Conservation (phyloP, 1,140 invertebrate species). For the Steinernema khuongi region DNA sequence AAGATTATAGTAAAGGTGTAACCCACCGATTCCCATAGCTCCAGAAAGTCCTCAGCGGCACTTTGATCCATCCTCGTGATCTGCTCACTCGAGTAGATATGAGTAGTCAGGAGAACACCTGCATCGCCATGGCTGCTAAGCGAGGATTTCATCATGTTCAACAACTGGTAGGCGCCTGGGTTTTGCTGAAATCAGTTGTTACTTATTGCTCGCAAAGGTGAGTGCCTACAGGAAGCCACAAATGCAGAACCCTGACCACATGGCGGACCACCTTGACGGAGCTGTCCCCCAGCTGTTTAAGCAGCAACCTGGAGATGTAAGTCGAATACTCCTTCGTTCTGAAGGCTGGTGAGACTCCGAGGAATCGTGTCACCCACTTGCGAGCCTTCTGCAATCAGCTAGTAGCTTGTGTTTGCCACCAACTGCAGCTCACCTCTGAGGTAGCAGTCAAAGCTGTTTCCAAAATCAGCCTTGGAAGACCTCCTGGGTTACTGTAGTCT, state of each 20-base stretch:
- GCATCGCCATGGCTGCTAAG: conserved; percentile 33
- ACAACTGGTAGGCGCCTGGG: conserved; percentile 1
- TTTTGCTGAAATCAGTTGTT: conserved; percentile 22
- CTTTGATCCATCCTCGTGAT: conserved; percentile 10
- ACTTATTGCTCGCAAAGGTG: not conserved
- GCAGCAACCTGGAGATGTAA: conserved; percentile 25
- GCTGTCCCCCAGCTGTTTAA: conserved; percentile 31
- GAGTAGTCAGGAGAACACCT: conserved; percentile 27
- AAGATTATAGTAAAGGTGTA: not conserved
- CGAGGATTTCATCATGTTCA: conserved; percentile 20
- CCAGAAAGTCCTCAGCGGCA: conserved; percentile 20
- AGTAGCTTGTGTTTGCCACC: not conserved
- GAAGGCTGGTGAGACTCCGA: conserved; percentile 26
- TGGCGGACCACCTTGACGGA: conserved; percentile 35
- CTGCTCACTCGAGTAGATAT: conserved; percentile 26
- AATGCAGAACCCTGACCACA: conserved; percentile 27
- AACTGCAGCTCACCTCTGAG: conserved; percentile 20
- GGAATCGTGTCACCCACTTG: conserved; percentile 32
- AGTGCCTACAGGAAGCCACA: conserved; percentile 31
- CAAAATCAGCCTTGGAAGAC: conserved; percentile 21
- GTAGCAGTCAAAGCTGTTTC: conserved; percentile 32
- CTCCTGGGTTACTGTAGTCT: conserved; percentile 21
- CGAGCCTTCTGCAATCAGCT: conserved; percentile 26
- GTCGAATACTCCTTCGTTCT: conserved; percentile 18
- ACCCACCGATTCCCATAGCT: conserved; percentile 31